Percentiles rank a stretch among this genome's conserved stretches.
Evolutionary conservation across 2,113 vertebrate species (phyloP).

Genomic region (Desmodus rotundus): DNA sequence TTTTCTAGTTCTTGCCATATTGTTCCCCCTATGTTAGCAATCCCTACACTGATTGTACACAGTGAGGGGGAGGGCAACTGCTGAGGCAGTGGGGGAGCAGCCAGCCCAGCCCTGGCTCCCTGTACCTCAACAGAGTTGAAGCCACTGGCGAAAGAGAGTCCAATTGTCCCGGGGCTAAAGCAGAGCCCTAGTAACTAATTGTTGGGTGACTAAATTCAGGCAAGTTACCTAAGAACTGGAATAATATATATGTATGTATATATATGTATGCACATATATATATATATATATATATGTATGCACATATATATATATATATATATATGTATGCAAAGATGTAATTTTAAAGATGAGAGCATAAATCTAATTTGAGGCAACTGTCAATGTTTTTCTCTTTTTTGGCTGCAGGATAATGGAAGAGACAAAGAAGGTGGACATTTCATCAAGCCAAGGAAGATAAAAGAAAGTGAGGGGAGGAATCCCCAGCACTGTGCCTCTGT

Average conservation of each 20-base stretch:
- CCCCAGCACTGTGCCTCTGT: accelerated
- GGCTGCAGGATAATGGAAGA: neutral
- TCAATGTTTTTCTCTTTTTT: neutral
- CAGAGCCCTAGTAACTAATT: neutral
- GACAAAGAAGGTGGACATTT: neutral
- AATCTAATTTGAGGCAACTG: neutral
- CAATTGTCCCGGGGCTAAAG: neutral
- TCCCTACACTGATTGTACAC: accelerated
- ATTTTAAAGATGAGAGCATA: neutral
- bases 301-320: too few species aligned
- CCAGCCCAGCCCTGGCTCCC: accelerated
- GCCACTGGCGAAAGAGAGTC: neutral
- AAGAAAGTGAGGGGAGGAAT: neutral
- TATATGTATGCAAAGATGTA: neutral
- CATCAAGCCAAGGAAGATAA: neutral
- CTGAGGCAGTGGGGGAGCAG: neutral
- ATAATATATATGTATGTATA: neutral
- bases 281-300: too few species aligned
- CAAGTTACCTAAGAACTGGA: neutral
- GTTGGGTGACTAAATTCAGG: neutral
- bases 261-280: too few species aligned
- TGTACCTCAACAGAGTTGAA: neutral
- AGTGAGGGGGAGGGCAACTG: neutral
- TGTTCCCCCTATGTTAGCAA: neutral
- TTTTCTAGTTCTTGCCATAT: neutral